Base-by-base conservation (phyloP, 2,888 invertebrate genomes). In the Anthrax anthrax region DNA sequence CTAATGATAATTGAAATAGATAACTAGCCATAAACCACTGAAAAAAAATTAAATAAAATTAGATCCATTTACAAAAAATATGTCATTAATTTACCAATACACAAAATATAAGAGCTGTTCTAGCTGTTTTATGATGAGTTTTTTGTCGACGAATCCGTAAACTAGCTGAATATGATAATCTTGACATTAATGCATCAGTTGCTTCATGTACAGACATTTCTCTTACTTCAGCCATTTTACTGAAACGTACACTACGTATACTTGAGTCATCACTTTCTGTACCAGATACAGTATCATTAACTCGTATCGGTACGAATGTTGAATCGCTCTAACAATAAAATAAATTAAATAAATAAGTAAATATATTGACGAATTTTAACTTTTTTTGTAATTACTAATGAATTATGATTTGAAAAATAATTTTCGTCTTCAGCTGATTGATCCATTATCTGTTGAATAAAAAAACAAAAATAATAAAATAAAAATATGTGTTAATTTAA, bases 11-110 rank as follows among this genome's bases (percentile, higher is more conserved):
- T 66, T 95, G 92, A 70, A 89, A 92, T 47, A 88, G 78, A 64
- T 92, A 91, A 71, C 92, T 94, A 47, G 91, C 91, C 59, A 85
- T 69, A 70, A 97, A 94, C 92, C 95, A 96, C 88, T 94, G 71
- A 43, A 77, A 78, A 56, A 52, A 55, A 54, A 52, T 55, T 48
- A 16, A 27, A 29, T 4, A 37, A 17, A 37, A 43, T 27, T 23
- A 19, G 19, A 18, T 34, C 13, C n/a, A 32, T 12, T 32, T 12
- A 32, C 9, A 2, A 44, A 29, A 41, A 43, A 4, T 27, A 8
- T 27, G 8, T 23, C 8, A 27, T 27, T 27, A 8, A 8, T 78
- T 73, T 67, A 91, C 91, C 70, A 94, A 72, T 53, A 91, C 64
- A 66, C 85, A 87, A 70, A 94, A 91, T 48, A 86, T 73, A 43